Evolutionary conservation across 1,140 invertebrate species (phyloP).

Genomic region (Aplysia californica): DNA sequence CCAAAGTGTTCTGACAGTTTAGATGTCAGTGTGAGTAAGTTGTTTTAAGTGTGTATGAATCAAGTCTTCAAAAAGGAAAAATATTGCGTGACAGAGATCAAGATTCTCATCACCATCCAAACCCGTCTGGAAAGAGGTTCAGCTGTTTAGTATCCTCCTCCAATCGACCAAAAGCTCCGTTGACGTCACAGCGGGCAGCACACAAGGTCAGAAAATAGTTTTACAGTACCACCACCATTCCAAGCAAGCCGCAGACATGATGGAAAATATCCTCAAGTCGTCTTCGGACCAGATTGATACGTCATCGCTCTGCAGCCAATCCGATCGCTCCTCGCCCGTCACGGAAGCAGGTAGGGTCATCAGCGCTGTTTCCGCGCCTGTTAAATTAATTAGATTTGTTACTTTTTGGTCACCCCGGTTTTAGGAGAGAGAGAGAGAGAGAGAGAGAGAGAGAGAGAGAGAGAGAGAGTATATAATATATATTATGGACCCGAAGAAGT

Average conservation of each 20-base stretch:
- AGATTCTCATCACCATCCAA: background rate
- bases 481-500: no score
- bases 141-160: background rate
- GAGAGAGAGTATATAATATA: no score
- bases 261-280: slow-evolving; percentile 14
- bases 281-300: slow-evolving; percentile 20
- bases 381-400: background rate
- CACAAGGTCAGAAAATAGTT: no score
- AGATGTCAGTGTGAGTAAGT: no score
- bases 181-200: background rate
- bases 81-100: background rate
- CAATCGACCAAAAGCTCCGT: background rate
- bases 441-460: no score
- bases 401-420: background rate
- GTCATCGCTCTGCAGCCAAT: background rate
- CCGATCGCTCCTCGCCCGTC: background rate
- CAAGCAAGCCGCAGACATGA: background rate
- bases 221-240: no score
- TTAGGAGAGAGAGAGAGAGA: no score
- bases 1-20: no score
- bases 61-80: no score
- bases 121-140: background rate
- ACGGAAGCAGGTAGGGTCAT: slow-evolving; percentile 4
- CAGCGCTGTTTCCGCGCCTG: background rate
- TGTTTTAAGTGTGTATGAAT: no score